Base-by-base conservation (phyloP, 1,140 invertebrate species). In the Leptinotarsa lineolata region DNA sequence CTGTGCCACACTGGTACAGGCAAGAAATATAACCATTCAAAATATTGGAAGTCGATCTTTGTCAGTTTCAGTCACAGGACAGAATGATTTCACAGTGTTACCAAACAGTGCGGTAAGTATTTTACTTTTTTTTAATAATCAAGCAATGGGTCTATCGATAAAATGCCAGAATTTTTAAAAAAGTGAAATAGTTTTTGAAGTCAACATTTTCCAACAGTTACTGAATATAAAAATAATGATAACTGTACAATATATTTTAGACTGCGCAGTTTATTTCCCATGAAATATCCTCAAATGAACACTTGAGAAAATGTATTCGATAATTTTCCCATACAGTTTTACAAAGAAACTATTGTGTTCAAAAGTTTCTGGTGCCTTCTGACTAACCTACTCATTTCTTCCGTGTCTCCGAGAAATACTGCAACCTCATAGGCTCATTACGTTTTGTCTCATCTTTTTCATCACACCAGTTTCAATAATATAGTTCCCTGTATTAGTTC, bases 41-140 rank as follows among this genome's bases (percentile, higher is more conserved):
- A 65, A 65, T 65, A 24, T 39, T 21, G 63, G 63, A 22, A 12
- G 8, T 12, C 16, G n/a, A 24, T 65, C 63, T 12, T 22, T 65
- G 16, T 21, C 24, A 16, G 63, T 65, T 11, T 65, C 63, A 15
- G 21, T 65, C 24, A 3, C 63, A 12, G 63, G 2, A 12, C 63
- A 65, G 24, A 6, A 24, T 15, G 63, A 65, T 24, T 4, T 65
- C 63, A 65, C 63, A 65, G 63, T 65, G 11, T 65, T 65, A 24
- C 3, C 63, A 22, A 22, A 22, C 20, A 12, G 6, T 15, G 39
- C 24, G 20, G 63, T 65, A n/a, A 65, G 48, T 54, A 54, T 54
- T n/a, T n/a, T 18, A 54, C 15, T 54, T 18, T n/a, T 54, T 15
- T 54, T n/a, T 13, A n/a, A 16, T 54, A 54, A 39, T 39, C 8